phyloP scores from a whole-genome alignment of 2,797 vertebrate species.

The Oceanodroma leucorhoa region DNA sequence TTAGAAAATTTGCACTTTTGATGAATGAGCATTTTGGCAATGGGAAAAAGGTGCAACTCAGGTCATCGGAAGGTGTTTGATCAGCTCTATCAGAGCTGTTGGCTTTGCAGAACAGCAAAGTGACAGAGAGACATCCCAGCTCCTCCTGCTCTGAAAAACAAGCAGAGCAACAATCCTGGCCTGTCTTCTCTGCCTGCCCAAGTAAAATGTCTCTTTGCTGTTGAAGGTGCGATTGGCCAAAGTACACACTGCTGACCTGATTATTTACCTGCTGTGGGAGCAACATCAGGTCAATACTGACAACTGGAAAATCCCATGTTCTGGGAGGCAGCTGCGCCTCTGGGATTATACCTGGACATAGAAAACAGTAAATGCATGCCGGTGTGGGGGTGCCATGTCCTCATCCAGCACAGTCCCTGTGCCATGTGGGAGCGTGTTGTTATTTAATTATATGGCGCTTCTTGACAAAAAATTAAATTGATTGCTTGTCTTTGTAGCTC shows the following conservation, averaged over 20 bases:
- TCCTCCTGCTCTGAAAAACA: background rate
- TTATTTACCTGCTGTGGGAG: background rate
- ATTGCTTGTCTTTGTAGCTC: background rate
- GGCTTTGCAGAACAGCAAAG: background rate
- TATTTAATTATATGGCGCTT: background rate
- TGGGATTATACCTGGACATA: background rate
- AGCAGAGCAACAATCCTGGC: background rate
- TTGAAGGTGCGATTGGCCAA: background rate
- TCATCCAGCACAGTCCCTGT: rapidly evolving
- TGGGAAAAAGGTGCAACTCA: background rate
- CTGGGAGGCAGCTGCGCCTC: background rate
- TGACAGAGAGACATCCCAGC: background rate
- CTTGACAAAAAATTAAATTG: background rate
- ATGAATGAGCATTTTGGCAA: background rate
- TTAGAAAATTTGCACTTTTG: background rate
- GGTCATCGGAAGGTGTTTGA: background rate
- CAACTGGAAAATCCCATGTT: background rate
- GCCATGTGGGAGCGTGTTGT: rapidly evolving
- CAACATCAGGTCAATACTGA: rapidly evolving
- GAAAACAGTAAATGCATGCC: background rate
- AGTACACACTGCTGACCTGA: background rate
- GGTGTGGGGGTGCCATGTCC: background rate
- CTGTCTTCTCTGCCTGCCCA: background rate
- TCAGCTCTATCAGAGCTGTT: background rate
- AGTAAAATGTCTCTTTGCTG: background rate